Conservation (phyloP, 2,113 vertebrate genomes). For the Pardalotus punctatus region DNA sequence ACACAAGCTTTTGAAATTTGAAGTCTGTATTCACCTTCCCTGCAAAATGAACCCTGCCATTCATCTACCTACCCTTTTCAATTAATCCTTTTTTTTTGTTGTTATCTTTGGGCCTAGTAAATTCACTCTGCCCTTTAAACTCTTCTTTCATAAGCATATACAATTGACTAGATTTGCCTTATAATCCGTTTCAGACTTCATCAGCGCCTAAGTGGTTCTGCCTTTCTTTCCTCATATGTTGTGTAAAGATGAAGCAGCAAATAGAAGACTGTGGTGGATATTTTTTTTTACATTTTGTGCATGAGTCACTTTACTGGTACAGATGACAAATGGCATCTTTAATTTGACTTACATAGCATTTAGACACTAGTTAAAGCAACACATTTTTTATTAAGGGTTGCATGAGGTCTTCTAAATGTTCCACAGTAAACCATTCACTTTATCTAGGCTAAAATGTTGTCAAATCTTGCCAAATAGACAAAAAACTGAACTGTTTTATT, state of each 20-base stretch:
- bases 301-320: conserved; percentile 7
- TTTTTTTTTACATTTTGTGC: not conserved
- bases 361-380: conserved; percentile 1
- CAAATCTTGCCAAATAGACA: not conserved
- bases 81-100: conserved; percentile 45
- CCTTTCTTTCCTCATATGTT: not conserved
- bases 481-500: not conserved
- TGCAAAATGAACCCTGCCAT: not conserved
- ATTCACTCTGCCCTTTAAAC: conserved; percentile 24
- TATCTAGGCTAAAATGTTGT: conserved; percentile 69
- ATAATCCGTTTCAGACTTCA: conserved; percentile 2
- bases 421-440: conserved; percentile 69
- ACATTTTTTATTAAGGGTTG: not conserved
- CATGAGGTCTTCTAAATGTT: conserved; percentile 57
- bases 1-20: not conserved
- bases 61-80: not conserved
- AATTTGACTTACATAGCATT: conserved; percentile 34
- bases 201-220: not conserved
- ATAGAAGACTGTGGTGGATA: not conserved
- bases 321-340: conserved; percentile 38
- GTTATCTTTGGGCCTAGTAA: conserved; percentile 19
- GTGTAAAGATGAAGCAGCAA: conserved; percentile 20
- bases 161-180: not conserved
- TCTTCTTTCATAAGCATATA: conserved; percentile 45
- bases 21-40: not conserved